phyloP scores from a whole-genome alignment of 2,888 invertebrate genomes.

The Cerceris ruficornis region DNA sequence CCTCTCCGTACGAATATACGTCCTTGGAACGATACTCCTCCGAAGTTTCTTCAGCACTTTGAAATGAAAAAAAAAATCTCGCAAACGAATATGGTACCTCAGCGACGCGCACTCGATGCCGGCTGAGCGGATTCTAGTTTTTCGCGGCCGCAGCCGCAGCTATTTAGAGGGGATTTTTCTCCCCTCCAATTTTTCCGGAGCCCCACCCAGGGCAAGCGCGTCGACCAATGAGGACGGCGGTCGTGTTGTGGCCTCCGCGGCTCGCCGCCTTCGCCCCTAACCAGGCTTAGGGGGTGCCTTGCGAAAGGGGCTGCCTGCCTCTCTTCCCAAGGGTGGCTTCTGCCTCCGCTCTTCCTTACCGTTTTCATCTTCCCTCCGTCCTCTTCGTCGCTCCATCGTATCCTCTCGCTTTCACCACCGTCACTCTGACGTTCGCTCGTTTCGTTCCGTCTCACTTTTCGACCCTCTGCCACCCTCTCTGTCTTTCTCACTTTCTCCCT shows the following conservation, averaged over 20 bases:
- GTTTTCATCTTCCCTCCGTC: constrained; percentile 66
- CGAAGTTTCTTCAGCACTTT: too few relatives aligned
- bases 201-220: constrained; percentile 79
- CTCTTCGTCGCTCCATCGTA: constrained; percentile 80
- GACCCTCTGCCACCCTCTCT: constrained; percentile 3
- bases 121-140: constrained; percentile 81
- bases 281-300: constrained; percentile 76
- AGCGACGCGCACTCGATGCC: constrained; percentile 76
- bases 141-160: constrained; percentile 78
- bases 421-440: constrained; percentile 80
- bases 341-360: constrained; percentile 63
- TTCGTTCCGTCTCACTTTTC: constrained; percentile 59
- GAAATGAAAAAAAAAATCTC: constrained; percentile 16
- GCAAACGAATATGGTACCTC: constrained; percentile 16
- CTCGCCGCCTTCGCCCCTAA: constrained; percentile 81
- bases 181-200: constrained; percentile 80
- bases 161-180: constrained; percentile 81
- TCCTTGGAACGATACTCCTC: not conserved
- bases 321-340: constrained; percentile 61
- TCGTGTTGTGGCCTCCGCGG: constrained; percentile 82
- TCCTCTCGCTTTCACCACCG: constrained; percentile 29
- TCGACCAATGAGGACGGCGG: constrained; percentile 81
- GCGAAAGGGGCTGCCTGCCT: constrained; percentile 71
- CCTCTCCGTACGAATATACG: not conserved
- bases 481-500: constrained; percentile 2